Percentiles rank a stretch among this genome's conserved stretches.
phyloP scores from a whole-genome alignment of 2,113 vertebrate genomes.

The Coturnix japonica region DNA sequence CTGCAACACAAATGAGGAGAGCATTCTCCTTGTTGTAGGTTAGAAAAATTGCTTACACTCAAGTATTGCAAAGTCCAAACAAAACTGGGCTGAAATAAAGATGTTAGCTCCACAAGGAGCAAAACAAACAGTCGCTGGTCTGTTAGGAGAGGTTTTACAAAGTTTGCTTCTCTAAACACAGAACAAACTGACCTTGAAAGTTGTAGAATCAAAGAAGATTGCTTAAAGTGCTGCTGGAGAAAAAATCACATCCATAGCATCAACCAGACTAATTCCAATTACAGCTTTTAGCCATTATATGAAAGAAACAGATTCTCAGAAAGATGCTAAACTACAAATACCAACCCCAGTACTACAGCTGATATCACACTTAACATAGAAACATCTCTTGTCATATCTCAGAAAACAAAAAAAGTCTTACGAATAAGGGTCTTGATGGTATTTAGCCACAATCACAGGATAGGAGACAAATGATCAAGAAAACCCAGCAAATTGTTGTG shows the following conservation, averaged over 20 bases:
- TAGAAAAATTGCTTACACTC: background rate
- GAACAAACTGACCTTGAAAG: background rate
- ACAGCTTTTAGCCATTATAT: background rate
- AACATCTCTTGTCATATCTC: background rate
- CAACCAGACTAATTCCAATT: background rate
- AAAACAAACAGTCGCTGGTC: background rate
- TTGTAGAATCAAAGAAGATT: background rate
- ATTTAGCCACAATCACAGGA: background rate
- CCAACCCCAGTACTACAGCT: background rate
- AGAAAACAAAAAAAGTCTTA: background rate
- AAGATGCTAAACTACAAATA: background rate
- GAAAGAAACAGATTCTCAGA: background rate
- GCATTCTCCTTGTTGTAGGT: background rate
- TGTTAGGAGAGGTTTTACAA: background rate
- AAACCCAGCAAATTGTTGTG: background rate
- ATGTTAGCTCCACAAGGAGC: background rate
- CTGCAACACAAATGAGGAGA: background rate
- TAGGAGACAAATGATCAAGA: background rate
- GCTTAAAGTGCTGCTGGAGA: background rate
- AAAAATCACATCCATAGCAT: background rate
- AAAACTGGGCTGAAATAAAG: background rate
- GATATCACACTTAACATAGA: background rate
- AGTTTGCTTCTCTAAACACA: background rate
- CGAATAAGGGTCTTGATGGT: background rate
- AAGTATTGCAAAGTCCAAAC: background rate